Conservation (phyloP, 1,140 invertebrate species). For the Micrasema minimum region DNA sequence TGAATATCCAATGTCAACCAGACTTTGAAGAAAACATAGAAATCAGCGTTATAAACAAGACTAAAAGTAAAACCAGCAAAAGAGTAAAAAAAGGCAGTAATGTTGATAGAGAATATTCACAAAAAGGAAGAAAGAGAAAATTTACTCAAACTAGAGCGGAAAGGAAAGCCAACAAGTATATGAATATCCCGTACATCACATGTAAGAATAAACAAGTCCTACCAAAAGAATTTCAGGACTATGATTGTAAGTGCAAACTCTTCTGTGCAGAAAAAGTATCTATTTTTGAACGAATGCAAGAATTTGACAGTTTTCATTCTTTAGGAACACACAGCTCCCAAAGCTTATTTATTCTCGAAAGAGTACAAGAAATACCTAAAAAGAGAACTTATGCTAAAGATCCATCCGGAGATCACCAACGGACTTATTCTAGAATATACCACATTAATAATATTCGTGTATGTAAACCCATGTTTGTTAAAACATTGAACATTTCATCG, state of each 20-base stretch:
- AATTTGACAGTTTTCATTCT: slow-evolving; percentile 15
- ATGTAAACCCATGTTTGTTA: slow-evolving; percentile 27
- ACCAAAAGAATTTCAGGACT: slow-evolving; percentile 22
- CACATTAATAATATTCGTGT: slow-evolving; percentile 12
- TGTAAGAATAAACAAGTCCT: slow-evolving; percentile 16
- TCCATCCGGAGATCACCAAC: neutral
- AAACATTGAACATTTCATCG: slow-evolving; percentile 14
- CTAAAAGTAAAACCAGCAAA: slow-evolving; percentile 2
- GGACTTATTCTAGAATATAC: slow-evolving; percentile 16
- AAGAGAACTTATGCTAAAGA: slow-evolving; percentile 5
- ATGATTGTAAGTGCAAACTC: slow-evolving; percentile 13
- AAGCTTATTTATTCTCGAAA: slow-evolving; percentile 23
- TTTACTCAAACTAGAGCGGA: neutral
- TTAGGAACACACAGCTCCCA: slow-evolving; percentile 18
- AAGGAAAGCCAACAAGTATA: slow-evolving; percentile 12
- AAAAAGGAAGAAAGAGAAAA: slow-evolving; percentile 26
- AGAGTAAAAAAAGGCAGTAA: neutral
- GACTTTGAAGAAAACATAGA: too few species aligned
- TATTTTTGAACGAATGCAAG: neutral
- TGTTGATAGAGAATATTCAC: neutral
- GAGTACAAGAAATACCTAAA: slow-evolving; percentile 10
- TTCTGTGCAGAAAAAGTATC: slow-evolving; percentile 13
- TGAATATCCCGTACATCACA: slow-evolving; percentile 7
- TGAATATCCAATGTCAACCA: too few species aligned
- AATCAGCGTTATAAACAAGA: too few species aligned